Conservation (phyloP, 2,888 invertebrate genomes). For the Mesorhabditis sp. region DNA sequence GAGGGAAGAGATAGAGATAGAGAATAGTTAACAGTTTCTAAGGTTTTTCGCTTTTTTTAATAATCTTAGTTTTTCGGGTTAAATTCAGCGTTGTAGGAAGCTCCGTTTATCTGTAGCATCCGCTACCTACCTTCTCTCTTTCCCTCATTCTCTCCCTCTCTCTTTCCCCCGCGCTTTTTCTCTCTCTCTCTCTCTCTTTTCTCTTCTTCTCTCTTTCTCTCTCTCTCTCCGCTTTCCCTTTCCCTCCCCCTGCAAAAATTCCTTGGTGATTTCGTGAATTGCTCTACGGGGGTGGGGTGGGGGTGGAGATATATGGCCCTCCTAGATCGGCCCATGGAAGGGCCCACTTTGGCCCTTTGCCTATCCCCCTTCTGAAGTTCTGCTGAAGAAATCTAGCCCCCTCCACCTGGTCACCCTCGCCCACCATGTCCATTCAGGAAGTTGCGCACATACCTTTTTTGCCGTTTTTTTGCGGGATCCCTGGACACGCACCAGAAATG, state of each 20-base stretch:
- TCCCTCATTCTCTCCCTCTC: neutral
- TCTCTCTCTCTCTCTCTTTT: neutral
- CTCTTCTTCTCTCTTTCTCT: conserved; percentile 7
- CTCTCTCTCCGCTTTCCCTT: neutral
- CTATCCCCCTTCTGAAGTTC: no score
- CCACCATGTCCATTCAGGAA: neutral
- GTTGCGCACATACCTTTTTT: no score
- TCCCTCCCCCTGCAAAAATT: neutral
- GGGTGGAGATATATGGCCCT: no score
- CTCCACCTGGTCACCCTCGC: neutral
- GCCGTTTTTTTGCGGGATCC: no score
- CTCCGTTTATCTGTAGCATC: neutral
- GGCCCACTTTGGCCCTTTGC: no score
- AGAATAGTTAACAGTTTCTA: no score
- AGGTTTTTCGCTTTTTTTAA: neutral
- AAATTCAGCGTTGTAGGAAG: neutral
- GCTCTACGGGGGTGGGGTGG: neutral
- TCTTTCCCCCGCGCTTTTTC: no score
- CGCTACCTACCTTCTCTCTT: neutral
- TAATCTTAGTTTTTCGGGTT: neutral
- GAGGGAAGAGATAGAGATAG: no score
- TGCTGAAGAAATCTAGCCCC: neutral
- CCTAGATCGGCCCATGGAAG: no score
- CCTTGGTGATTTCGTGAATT: neutral
- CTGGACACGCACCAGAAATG: no score